Evolutionary conservation across 2,888 invertebrate genomes (phyloP), one percentile per base, ranked within the genome.

Genomic region (Hemithea aestivaria): DNA sequence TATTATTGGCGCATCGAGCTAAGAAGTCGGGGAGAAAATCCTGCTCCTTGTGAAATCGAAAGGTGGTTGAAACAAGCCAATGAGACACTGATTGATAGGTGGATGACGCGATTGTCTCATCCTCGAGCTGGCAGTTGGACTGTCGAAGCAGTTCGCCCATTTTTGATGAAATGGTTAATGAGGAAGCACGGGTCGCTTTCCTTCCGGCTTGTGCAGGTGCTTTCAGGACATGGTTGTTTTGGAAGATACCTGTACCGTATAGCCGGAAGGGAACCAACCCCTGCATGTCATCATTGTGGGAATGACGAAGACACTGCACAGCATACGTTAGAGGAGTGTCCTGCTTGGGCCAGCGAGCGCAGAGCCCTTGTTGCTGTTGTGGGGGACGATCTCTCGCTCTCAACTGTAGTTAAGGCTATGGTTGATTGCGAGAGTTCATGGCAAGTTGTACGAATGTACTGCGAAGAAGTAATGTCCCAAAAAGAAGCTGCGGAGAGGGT

Each of bases 281-380:
- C 27, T 7, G 1, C 2, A 1, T 35, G 27, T 27, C 35, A 35
- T 7, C 27, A 34, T 7, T 34, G 33, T 21, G 26, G n/a, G 8
- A 5, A 6, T 10, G 21, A 10, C 2, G 32, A 32, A 7, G 32
- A 32, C 20, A 38, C 32, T 7, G 38, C 32, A 23, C 32, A 32
- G 20, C 38, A 38, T 20, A 27, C 32, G 7, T n/a, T 38, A 10
- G 23, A 7, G 12, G 40, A 36, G 20, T 10, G 32, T 23, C 29
- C 35, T 7, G 48, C 43, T 8, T 49, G 49, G 23, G 45, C 30
- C 1, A 38, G 35, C 1, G 38, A 20, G n/a, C 49, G 37, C 11
- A 33, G 40, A 2, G 40, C 39, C 1, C 42, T 42, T 2, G 40
- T 35, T 7, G 23, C 16, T 2, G 23, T 11, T 0, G 10, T 35